Base-by-base conservation (phyloP, 2,888 invertebrate genomes). In the Eupithecia inturbata region DNA sequence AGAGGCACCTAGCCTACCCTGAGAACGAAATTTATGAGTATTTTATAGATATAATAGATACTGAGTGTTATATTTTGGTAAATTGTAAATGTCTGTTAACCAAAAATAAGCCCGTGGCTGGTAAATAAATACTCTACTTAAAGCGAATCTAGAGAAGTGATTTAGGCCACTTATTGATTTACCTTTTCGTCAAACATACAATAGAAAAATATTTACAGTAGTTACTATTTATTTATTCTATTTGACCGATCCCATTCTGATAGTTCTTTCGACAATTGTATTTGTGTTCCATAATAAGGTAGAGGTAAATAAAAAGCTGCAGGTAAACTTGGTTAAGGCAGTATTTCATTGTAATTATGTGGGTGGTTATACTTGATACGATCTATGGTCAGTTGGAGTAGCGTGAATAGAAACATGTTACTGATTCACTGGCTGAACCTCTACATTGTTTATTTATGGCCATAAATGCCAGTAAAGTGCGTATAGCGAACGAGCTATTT, bases 401-500 rank as follows among this genome's bases (percentile, higher is more conserved):
- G 80, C 81, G 81, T 81, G 81, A 81, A 80, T 77, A 77, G 76
- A 70, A 78, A 77, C 76, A 75, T 79, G 76, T 72, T 77, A 79
- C 82, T 82, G 82, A 79, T 81, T 79, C 80, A 74, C 76, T 73
- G 71, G 26, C 14, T 26, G 57, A 22, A 45, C 49, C 70, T 69
- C 73, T 77, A 82, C 78, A 83, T 80, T 84, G 80, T 85, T 84
- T 83, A 85, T 84, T 84, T 84, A 84, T 81, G 82, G 82, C 79
- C 78, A 77, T 80, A 77, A 80, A 77, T 69, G 79, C 72, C 76
- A 81, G 79, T 78, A 75, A 79, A 75, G 75, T 77, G 81, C 80
- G 78, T 82, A n/a, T n/a, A n/a, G 80, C 39, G 64, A 64, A 64
- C 66, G 36, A 39, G 66, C 22, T 66, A 12, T 66, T 66, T 39